Conservation (phyloP, 92 coral and sea anemone genomes). For the Palythoa heliodiscus region DNA sequence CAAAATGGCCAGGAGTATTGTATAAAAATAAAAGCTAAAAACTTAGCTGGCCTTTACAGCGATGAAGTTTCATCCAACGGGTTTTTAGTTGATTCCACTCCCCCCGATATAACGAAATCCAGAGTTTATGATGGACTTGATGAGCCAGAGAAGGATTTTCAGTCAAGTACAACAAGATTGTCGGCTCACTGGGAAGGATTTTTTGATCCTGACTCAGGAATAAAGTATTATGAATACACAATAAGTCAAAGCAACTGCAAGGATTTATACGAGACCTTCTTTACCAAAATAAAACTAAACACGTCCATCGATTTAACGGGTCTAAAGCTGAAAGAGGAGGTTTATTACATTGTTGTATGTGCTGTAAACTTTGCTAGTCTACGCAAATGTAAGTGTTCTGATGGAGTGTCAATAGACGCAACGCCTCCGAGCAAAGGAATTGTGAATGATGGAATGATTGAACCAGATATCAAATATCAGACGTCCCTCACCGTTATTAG, state of each 20-base stretch:
- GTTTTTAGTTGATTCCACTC: slow-evolving; percentile 76
- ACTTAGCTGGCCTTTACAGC: slow-evolving; percentile 83
- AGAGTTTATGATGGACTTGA: slow-evolving; percentile 76
- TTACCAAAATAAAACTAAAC: slow-evolving; percentile 53
- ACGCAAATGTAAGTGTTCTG: slow-evolving; percentile 75
- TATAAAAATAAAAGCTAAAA: slow-evolving; percentile 83
- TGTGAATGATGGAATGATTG: slow-evolving; percentile 87
- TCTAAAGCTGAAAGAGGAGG: slow-evolving; percentile 70
- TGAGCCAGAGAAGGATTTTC: slow-evolving; percentile 80
- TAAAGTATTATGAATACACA: slow-evolving; percentile 75
- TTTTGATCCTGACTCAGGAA: slow-evolving; percentile 79
- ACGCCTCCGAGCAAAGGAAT: slow-evolving; percentile 77
- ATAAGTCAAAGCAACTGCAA: slow-evolving; percentile 61
- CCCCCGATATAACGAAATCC: slow-evolving; percentile 72
- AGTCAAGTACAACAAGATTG: slow-evolving; percentile 62
- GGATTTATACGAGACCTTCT: too few species aligned
- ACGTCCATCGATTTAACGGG: slow-evolving; percentile 67
- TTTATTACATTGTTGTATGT: slow-evolving; percentile 84
- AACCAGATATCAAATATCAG: slow-evolving; percentile 89
- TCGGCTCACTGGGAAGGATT: slow-evolving; percentile 89
- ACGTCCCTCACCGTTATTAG: slow-evolving; percentile 67
- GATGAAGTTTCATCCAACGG: slow-evolving; percentile 82
- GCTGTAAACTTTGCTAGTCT: slow-evolving; percentile 80
- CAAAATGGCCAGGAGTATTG: slow-evolving; percentile 91
- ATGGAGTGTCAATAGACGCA: slow-evolving; percentile 83